A percentile compares a stretch with the other conserved stretches of the same genome.
Conservation (phyloP, 1,140 invertebrate genomes). For the Pemphigus obesinymphae region DNA sequence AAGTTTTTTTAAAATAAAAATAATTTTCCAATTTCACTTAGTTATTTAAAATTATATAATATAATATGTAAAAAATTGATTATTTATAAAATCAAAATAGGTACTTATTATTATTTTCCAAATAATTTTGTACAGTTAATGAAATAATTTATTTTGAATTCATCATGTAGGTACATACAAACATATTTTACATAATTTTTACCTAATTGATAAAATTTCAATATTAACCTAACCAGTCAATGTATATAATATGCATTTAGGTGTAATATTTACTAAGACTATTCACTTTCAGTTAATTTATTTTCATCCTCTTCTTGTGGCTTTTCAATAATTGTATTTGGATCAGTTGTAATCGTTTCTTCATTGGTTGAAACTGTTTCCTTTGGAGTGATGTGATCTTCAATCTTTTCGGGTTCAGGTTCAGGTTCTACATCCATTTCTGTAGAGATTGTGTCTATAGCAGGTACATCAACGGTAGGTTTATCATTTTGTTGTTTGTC, state of each 20-base stretch:
- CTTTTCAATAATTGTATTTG: not conserved
- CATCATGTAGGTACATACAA: conserved; percentile 9
- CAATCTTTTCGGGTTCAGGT: not conserved
- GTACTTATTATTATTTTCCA: conserved; percentile 8
- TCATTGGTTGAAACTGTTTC: not conserved
- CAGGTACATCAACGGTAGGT: not conserved
- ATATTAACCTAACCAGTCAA: conserved; percentile 32
- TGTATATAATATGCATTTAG: not conserved
- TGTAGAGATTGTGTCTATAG: not conserved
- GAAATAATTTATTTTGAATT: conserved; percentile 13
- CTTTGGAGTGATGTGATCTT: not conserved
- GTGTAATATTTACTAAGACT: conserved; percentile 15
- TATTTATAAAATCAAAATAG: not conserved
- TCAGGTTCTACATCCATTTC: conserved; percentile 1
- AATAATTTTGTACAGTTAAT: conserved; percentile 29
- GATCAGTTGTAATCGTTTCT: not conserved
- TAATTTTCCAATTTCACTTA: not conserved
- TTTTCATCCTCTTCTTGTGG: not conserved
- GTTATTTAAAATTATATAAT: not conserved
- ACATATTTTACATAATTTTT: conserved; percentile 6
- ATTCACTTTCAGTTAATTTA: conserved; percentile 22
- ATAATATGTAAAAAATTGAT: not conserved
- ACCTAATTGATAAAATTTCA: conserved; percentile 14
- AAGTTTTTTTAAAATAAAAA: not conserved
- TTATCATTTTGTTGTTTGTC: not conserved